Evolutionary conservation across 2,888 invertebrate species (phyloP).

Genomic region (Dione vanillae): DNA sequence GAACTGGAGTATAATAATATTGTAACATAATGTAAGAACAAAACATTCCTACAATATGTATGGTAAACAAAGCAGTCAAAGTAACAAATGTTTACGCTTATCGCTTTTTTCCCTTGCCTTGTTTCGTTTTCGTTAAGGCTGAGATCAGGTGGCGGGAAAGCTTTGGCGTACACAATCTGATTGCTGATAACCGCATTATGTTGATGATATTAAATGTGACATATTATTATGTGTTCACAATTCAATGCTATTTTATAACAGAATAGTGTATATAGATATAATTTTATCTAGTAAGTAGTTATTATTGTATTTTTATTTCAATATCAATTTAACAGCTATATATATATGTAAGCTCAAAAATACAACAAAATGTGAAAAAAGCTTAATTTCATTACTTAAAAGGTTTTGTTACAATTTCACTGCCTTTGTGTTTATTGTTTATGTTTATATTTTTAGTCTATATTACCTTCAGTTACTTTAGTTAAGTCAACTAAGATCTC

Average conservation of each 20-base stretch:
- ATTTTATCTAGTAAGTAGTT: no score
- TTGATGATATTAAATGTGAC: conserved; percentile 4
- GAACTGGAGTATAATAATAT: neutral
- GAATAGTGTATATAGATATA: no score
- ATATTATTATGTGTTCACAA: neutral
- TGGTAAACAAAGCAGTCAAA: conserved; percentile 21
- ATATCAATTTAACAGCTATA: no score
- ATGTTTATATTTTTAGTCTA: no score
- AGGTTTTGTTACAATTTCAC: neutral
- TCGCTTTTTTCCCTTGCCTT: conserved; percentile 22
- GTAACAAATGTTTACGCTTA: conserved; percentile 25
- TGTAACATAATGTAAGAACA: conserved; percentile 3
- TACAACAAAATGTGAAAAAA: no score
- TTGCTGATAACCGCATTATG: conserved; percentile 22
- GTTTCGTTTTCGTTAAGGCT: conserved; percentile 16
- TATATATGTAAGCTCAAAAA: no score
- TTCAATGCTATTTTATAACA: neutral
- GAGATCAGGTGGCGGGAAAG: conserved; percentile 37
- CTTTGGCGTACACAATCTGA: conserved; percentile 37
- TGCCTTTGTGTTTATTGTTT: no score
- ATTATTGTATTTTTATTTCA: no score
- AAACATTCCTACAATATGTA: conserved; percentile 8
- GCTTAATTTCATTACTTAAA: neutral
- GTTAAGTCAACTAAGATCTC: no score
- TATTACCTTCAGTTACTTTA: no score